Percentiles rank a stretch among this genome's conserved stretches.
phyloP scores from a whole-genome alignment of 2,888 invertebrate genomes.

The Drosophila antonietae region DNA sequence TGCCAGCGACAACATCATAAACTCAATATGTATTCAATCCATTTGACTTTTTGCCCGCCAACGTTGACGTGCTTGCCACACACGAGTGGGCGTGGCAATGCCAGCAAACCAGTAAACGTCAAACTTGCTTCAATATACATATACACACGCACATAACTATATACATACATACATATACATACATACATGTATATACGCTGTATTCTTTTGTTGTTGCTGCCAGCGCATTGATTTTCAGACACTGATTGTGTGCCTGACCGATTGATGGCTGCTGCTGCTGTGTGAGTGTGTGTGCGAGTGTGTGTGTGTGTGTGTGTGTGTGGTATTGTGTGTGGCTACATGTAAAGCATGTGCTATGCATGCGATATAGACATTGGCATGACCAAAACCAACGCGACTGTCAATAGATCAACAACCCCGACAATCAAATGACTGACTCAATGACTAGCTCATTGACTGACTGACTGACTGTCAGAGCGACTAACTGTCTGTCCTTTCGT shows the following conservation, averaged over 20 bases:
- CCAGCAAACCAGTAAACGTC: conserved; percentile 10
- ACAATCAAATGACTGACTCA: conserved; percentile 32
- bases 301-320: conserved; percentile 26
- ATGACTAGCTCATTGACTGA: conserved; percentile 13
- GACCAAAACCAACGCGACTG: conserved; percentile 52
- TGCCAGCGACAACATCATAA: conserved; percentile 76
- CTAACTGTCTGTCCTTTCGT: conserved; percentile 6
- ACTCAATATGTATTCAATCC: conserved; percentile 75
- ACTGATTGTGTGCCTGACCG: conserved; percentile 66
- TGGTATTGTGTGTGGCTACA: conserved; percentile 19
- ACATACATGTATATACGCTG: background rate
- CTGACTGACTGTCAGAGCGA: conserved; percentile 11
- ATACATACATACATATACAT: conserved; percentile 1
- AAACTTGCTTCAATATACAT: conserved; percentile 25
- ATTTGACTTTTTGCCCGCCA: conserved; percentile 73
- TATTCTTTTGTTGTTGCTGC: background rate
- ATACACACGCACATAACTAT: background rate
- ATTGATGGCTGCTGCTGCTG: conserved; percentile 47
- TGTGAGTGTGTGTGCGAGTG: conserved; percentile 3
- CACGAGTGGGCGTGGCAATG: conserved; percentile 44
- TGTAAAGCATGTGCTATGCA: conserved; percentile 44
- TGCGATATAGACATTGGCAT: conserved; percentile 56
- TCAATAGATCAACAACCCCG: conserved; percentile 67
- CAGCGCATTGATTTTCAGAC: conserved; percentile 60
- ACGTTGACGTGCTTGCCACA: conserved; percentile 51